These are phyloP conservation scores for Pammene fasciana DNA, from an alignment of 2,888 invertebrate genomes.

Conservation along the genomic window DNA sequence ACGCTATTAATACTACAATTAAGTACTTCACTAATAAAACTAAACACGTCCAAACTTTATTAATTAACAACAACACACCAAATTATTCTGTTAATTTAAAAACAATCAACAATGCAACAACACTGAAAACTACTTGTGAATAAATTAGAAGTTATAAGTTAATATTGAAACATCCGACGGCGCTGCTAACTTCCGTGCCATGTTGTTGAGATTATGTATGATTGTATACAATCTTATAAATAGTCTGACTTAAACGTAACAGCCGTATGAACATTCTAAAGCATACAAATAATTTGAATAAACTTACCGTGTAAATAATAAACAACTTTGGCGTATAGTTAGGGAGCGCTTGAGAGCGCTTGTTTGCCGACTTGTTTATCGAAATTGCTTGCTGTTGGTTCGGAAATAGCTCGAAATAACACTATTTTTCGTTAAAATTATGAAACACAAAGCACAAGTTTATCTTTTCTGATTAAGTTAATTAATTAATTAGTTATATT, in stretches of 20 bases:
- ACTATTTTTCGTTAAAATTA: too few relatives aligned
- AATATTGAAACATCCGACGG: slow-evolving; percentile 13
- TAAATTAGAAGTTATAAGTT: slow-evolving; percentile 24
- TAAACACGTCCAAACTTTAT: too few relatives aligned
- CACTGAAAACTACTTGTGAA: slow-evolving; percentile 20
- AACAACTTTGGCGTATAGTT: slow-evolving; percentile 14
- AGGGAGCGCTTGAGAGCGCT: slow-evolving; percentile 7
- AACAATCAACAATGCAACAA: slow-evolving; percentile 3
- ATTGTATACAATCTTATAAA: slow-evolving; percentile 1
- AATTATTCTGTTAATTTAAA: not conserved
- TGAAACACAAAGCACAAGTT: too few relatives aligned
- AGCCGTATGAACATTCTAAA: slow-evolving; percentile 32
- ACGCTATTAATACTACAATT: too few relatives aligned
- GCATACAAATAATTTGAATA: slow-evolving; percentile 36
- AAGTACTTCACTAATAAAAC: too few relatives aligned
- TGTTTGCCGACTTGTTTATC: not conserved
- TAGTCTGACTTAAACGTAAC: slow-evolving; percentile 3
- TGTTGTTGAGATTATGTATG: slow-evolving; percentile 10
- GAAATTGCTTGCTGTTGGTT: not conserved
- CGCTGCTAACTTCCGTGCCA: slow-evolving; percentile 17
- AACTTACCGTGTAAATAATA: slow-evolving; percentile 33
- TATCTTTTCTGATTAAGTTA: too few relatives aligned
- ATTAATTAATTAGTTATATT: too few relatives aligned
- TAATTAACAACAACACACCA: too few relatives aligned
- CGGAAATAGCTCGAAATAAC: not conserved